Conservation (phyloP, 2,113 vertebrate genomes). For the Bagarius yarrelli region DNA sequence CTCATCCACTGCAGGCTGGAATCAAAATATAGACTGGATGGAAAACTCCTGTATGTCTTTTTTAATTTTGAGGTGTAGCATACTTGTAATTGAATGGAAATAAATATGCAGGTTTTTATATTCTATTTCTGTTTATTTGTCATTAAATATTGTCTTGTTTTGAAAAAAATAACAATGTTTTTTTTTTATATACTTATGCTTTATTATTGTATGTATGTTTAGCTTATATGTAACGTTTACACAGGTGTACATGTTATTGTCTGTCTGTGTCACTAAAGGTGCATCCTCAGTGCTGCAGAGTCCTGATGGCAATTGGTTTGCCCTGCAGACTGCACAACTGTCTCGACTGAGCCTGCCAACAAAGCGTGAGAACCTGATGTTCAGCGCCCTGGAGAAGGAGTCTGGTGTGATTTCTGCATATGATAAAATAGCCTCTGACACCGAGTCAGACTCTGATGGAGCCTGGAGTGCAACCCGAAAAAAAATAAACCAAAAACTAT, state of each 20-base stretch:
- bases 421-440: slow-evolving; percentile 83
- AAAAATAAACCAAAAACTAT: slow-evolving; percentile 63
- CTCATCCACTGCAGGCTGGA: slow-evolving; percentile 74
- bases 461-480: slow-evolving; percentile 61
- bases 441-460: slow-evolving; percentile 68
- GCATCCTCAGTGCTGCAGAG: slow-evolving; percentile 80
- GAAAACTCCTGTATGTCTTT: slow-evolving; percentile 78
- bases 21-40: slow-evolving; percentile 76
- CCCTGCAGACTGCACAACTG: slow-evolving; percentile 76
- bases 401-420: slow-evolving; percentile 83
- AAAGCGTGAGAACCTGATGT: slow-evolving; percentile 81
- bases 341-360: slow-evolving; percentile 78
- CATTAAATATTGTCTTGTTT: too few relatives aligned
- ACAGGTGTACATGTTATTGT: background rate
- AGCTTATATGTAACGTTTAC: background rate
- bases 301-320: slow-evolving; percentile 91
- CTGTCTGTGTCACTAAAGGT: slow-evolving; percentile 47
- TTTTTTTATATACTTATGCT: background rate
- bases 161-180: too few relatives aligned
- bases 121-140: too few relatives aligned
- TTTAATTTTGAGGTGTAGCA: slow-evolving; percentile 7
- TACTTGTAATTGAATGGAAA: background rate
- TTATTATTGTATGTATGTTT: background rate
- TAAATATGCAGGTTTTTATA: background rate
- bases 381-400: slow-evolving; percentile 80